Percentiles rank a stretch among this genome's conserved stretches.
These are phyloP conservation scores for Labrus mixtus DNA, from an alignment of 2,113 vertebrate species.

Conservation along the genomic window DNA sequence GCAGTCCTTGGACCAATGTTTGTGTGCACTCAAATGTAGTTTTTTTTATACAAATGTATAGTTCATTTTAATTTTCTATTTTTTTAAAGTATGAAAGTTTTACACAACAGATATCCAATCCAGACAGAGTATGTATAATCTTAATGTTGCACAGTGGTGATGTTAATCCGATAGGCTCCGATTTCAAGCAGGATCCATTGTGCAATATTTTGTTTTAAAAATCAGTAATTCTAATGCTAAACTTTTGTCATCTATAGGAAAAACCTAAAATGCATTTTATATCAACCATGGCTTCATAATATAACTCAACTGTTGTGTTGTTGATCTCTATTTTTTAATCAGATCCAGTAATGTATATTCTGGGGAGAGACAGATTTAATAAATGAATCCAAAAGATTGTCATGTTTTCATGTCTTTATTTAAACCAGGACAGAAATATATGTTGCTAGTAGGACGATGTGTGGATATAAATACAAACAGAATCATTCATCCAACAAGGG, in stretches of 20 bases:
- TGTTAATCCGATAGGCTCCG: background rate
- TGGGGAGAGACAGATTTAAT: conserved; percentile 53
- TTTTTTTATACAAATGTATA: conserved; percentile 44
- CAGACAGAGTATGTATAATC: conserved; percentile 14
- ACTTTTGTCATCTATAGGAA: conserved; percentile 29
- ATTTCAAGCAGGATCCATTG: conserved; percentile 16
- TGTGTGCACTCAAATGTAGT: conserved; percentile 19
- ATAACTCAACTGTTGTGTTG: conserved; percentile 23
- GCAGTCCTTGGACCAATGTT: conserved; percentile 24
- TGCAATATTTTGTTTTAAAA: conserved; percentile 2
- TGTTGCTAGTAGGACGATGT: background rate
- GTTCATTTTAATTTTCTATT: conserved; percentile 35
- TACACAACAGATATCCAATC: conserved; percentile 38
- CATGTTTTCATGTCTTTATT: conserved; percentile 24
- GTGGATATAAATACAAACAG: no score
- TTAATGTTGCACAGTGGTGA: conserved; percentile 3
- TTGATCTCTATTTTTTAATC: conserved; percentile 33
- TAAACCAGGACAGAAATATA: background rate
- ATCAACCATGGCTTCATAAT: conserved; percentile 22
- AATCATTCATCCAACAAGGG: no score
- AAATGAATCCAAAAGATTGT: conserved; percentile 46
- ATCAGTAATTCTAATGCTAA: conserved; percentile 9
- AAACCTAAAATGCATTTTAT: background rate
- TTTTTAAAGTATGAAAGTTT: conserved; percentile 35
- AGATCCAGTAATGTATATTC: conserved; percentile 25